Conservation (phyloP, 2,797 vertebrate species). For the Bucorvus abyssinicus region DNA sequence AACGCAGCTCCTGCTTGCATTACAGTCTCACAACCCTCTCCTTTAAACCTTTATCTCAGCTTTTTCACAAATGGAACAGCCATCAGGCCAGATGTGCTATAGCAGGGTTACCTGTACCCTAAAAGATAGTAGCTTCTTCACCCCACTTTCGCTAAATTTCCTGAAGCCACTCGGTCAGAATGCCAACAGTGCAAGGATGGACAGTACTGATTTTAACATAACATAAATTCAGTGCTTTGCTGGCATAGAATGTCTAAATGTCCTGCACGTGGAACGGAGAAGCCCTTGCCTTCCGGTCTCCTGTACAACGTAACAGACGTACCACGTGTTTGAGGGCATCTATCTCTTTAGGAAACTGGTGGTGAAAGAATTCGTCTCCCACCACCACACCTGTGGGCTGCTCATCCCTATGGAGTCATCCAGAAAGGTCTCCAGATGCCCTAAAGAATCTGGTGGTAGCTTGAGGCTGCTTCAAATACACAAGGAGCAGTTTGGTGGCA, state of each 20-base stretch:
- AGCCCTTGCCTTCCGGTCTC: not conserved
- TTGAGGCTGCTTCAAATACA: not conserved
- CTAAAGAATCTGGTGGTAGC: not conserved
- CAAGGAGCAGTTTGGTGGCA: not conserved
- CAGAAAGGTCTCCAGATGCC: not conserved
- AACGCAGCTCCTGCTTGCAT: not conserved
- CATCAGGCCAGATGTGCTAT: not conserved
- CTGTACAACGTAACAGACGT: not conserved
- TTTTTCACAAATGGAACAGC: not conserved
- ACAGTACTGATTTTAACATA: not conserved
- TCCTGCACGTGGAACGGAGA: not conserved
- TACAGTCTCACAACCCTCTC: not conserved
- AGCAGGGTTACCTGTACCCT: not conserved
- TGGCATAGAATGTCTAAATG: not conserved
- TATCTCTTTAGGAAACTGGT: not conserved
- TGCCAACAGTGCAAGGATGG: not conserved
- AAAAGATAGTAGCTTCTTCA: not conserved
- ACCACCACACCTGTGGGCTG: not conserved
- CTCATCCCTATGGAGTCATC: not conserved
- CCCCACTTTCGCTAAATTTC: not conserved
- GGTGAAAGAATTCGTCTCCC: not conserved
- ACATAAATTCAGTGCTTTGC: not conserved
- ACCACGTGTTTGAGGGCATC: not conserved
- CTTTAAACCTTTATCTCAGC: not conserved
- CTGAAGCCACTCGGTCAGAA: not conserved